Base-by-base conservation (phyloP, 2,888 invertebrate genomes). In the Ichneumon xanthorius region DNA sequence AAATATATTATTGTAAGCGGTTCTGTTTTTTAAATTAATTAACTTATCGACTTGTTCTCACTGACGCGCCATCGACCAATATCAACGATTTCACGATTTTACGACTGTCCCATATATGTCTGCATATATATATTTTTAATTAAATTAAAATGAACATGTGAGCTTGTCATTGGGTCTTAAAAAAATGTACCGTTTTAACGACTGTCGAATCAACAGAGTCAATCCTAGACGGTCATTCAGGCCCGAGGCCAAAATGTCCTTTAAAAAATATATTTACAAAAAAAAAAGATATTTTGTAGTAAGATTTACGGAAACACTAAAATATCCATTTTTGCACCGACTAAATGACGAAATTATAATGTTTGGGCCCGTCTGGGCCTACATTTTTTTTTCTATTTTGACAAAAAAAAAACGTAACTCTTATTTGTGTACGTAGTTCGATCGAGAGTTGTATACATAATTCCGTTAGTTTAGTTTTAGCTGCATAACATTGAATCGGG, bases 351-450 rank as follows among this genome's bases (percentile, higher is more conserved):
- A 26, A 26, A 22, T 58, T 26, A 22, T 26, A 22, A 4, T 26
- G 14, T 58, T 3, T 26, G 26, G 26, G 58, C 26, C 26, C 58
- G 11, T 58, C 14, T 22, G 26, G 22, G 26, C 4, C 26, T 58
- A 58, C 2, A 58, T 11, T 40, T 11, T 11, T 2, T 9, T 37
- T 40, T 9, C 9, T 11, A 22, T 3, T 11, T 9, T 58, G 26
- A 26, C 71, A 30, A 61, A 76, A 72, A 67, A 67, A 48, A 30
- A 63, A 73, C 26, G 11, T 50, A 81, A 85, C n/a, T 26, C 48
- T 76, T 71, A 75, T 75, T 75, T 48, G 26, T 37, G 73, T 61
- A 75, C 73, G 78, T 72, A 61, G 61, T 84, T 78, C 58, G 5
- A 67, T 77, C 30, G 6, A 48, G 11, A 55, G 45, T 33, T 37